Conservation (phyloP, 2,888 invertebrate genomes). For the Spicauda simplicius region DNA sequence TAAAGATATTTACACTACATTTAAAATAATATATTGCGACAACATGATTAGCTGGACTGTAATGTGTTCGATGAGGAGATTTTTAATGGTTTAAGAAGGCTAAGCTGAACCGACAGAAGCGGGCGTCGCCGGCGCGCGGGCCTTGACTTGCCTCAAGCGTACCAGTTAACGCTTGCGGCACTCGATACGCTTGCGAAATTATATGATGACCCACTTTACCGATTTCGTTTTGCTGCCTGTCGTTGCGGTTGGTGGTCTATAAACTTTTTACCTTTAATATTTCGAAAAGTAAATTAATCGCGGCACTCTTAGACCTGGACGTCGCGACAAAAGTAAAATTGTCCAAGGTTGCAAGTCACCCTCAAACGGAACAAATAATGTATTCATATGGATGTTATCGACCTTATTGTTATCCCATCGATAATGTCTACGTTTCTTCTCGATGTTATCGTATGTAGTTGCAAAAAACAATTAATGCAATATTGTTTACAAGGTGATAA, state of each 20-base stretch:
- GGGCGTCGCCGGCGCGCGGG: conserved; percentile 61
- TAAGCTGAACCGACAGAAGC: conserved; percentile 86
- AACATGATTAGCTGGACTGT: not conserved
- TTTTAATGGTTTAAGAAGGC: conserved; percentile 30
- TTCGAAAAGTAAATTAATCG: conserved; percentile 56
- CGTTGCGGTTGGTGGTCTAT: conserved; percentile 61
- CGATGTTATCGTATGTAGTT: conserved; percentile 15
- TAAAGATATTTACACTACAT: not conserved
- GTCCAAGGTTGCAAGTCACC: conserved; percentile 6
- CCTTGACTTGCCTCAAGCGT: conserved; percentile 78
- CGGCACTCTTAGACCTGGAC: conserved; percentile 32
- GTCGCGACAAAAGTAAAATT: conserved; percentile 16
- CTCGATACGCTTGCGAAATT: conserved; percentile 83
- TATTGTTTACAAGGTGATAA: conserved; percentile 82
- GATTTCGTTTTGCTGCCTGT: conserved; percentile 76
- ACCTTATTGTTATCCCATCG: not conserved
- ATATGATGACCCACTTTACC: conserved; percentile 81
- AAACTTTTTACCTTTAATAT: conserved; percentile 67
- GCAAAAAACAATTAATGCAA: conserved; percentile 62
- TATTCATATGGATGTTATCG: not conserved
- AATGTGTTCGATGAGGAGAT: not conserved
- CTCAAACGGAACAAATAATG: not conserved
- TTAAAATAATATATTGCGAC: not conserved
- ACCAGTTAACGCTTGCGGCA: conserved; percentile 81
- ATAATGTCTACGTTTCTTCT: not conserved